A percentile compares a stretch with the other conserved stretches of the same genome.
Conservation (phyloP, 2,113 vertebrate species). For the Tauraco erythrolophus region DNA sequence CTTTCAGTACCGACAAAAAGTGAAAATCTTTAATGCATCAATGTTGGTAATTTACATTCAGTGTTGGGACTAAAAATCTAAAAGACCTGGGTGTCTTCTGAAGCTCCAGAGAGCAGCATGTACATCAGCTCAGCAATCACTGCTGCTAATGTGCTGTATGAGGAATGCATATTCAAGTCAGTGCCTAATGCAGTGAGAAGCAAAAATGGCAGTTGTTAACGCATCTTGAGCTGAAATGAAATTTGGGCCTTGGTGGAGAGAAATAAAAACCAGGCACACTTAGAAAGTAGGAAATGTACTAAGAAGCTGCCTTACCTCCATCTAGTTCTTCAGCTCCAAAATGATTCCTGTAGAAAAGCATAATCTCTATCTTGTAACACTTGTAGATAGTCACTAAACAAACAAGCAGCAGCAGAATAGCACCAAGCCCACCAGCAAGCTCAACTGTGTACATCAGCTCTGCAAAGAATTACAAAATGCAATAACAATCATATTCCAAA, state of each 20-base stretch:
- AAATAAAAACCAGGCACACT: neutral
- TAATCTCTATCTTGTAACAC: conserved; percentile 97
- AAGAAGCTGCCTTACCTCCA: conserved; percentile 86
- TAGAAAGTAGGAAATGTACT: neutral
- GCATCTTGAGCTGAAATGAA: neutral
- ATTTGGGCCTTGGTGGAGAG: neutral
- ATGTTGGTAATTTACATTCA: conserved; percentile 1
- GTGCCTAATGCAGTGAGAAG: neutral
- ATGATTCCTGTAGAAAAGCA: conserved; percentile 97
- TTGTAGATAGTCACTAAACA: conserved; percentile 96
- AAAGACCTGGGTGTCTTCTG: neutral
- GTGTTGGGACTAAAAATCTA: neutral
- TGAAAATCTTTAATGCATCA: neutral
- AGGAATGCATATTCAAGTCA: neutral
- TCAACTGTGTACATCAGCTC: conserved; percentile 99
- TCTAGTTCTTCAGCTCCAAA: conserved; percentile 96
- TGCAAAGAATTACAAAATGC: conserved; percentile 73
- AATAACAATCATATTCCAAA: conserved; percentile 19
- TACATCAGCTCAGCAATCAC: neutral
- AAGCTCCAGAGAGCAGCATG: neutral
- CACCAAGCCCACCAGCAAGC: conserved; percentile 95
- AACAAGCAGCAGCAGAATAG: conserved; percentile 94
- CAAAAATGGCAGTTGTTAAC: neutral
- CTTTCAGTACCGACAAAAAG: conserved; percentile 24
- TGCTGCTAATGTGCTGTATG: neutral